Evolutionary conservation across 2,113 vertebrate genomes (phyloP), one percentile per base, ranked within the genome.

Genomic region (Okapia johnstoni): DNA sequence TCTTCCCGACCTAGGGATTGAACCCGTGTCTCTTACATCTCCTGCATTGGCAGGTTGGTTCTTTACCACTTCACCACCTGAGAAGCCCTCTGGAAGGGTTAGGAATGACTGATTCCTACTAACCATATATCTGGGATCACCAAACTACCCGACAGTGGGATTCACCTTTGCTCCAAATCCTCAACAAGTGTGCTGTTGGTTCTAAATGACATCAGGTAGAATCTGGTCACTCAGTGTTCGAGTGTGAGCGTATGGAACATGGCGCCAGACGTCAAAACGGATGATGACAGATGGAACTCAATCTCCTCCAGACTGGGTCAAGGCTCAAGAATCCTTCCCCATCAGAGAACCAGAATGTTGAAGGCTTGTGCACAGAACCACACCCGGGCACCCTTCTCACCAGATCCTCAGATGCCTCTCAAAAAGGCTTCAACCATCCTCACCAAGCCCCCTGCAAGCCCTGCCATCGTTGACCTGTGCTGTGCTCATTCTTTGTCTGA

Each of bases 381-480:
- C 36, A 10, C 19, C 15, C 19, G 40, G 13, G 6, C 15, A 52
- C 28, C 70, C 30, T 63, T 52, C 21, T 87, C 16, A 25, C 33
- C 21, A 63, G 55, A 26, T 14, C 17, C 19, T 43, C 25, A 16
- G 55, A 11, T 11, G 23, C 15, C 28, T 50, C 77, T 79, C 26
- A 73, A 66, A 13, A 57, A 43, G 3, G 15, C 7, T 25, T 60
- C 85, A 9, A 17, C 13, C 54, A 33, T 7, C 19, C 80, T 52
- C 33, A 19, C 1, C 0, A 46, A 0, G 8, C 30, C 14, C 36
- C 66, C 40, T n/a, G 8, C 9, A 50, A 54, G n/a, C 2, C 16
- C 7, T 11, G n/a, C 46, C 25, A 7, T 46, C 14, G 16, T 76
- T 81, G 7, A 52, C 48, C 40, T 33, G 28, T 36, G 33, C 52